Percentiles rank a stretch among this genome's conserved stretches.
These are phyloP conservation scores for Neopelma chrysocephalum DNA, from an alignment of 2,797 vertebrate species.

Conservation along the genomic window DNA sequence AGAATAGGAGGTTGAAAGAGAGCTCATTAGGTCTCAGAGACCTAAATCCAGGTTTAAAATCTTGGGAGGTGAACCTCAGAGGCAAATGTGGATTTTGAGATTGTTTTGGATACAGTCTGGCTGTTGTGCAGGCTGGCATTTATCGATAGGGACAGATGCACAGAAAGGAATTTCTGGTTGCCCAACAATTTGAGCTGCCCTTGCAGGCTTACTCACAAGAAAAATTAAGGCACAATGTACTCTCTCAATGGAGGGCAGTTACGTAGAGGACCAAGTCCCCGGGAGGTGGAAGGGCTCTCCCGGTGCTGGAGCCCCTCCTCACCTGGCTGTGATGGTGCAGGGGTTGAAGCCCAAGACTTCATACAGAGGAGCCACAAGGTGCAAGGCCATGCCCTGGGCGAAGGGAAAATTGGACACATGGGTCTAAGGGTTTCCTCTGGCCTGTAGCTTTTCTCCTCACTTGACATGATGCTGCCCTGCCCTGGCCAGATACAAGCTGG, in stretches of 20 bases:
- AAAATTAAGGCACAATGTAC: conserved; percentile 41
- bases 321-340: accelerated
- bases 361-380: not conserved
- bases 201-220: not conserved
- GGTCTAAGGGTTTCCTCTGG: not conserved
- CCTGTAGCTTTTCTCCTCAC: not conserved
- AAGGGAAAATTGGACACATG: accelerated
- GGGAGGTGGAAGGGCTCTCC: not conserved
- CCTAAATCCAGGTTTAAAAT: not conserved
- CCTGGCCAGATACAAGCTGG: not conserved
- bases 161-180: not conserved
- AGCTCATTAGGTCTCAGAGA: not conserved
- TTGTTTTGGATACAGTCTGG: not conserved
- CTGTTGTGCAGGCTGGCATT: not conserved
- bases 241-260: not conserved
- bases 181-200: not conserved
- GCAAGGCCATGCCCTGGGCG: not conserved
- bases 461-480: not conserved
- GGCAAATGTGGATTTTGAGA: not conserved
- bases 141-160: not conserved
- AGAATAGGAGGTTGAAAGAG: conserved; percentile 3
- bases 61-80: not conserved
- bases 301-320: not conserved
- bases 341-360: not conserved
- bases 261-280: not conserved